Base-by-base conservation (phyloP, 2,113 vertebrate genomes). In the Procavia capensis region DNA sequence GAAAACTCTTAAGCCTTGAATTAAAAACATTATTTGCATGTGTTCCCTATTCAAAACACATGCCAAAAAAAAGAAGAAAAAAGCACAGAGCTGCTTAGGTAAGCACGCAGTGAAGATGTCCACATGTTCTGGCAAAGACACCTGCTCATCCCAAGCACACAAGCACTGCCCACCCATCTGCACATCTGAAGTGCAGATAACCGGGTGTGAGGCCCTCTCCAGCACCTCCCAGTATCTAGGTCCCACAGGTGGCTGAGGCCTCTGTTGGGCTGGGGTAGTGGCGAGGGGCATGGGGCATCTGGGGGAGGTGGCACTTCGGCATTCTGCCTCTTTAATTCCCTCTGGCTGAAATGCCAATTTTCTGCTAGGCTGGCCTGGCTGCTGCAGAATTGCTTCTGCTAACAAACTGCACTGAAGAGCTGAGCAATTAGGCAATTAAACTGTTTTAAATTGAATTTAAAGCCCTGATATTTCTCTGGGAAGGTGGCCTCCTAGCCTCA, bases 361-460 rank as follows among this genome's bases (percentile, higher is more conserved):
- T 99, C 99, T 99, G 99, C 99, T 98, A 98, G 99, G 98, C 98
- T 99, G 98, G 98, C 98, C 98, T 97, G 98, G 97, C 98, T 98
- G 98, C 98, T 97, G 98, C 98, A 97, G 98, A 99, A 99, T 99
- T 98, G 98, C 98, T 99, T 99, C 98, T 99, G 98, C 98, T 99
- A 99, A 99, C 99, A 99, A 98, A 98, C 98, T 96, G 97, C 98
- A 98, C 98, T 97, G 96, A 99, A 99, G 98, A 99, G 98, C 98
- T 98, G 98, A 98, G 98, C 99, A 99, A 99, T 99, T 99, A 99
- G 98, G 98, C 98, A 99, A 99, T 99, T 99, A 99, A 98, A 99
- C 97, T 97, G 98, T 99, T 99, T 99, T 98, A 98, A 99, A 99
- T 98, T 97, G 98, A 98, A 98, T 98, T 98, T 97, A 97, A 98